phyloP scores from a whole-genome alignment of 2,113 vertebrate species.

The Condylura cristata region DNA sequence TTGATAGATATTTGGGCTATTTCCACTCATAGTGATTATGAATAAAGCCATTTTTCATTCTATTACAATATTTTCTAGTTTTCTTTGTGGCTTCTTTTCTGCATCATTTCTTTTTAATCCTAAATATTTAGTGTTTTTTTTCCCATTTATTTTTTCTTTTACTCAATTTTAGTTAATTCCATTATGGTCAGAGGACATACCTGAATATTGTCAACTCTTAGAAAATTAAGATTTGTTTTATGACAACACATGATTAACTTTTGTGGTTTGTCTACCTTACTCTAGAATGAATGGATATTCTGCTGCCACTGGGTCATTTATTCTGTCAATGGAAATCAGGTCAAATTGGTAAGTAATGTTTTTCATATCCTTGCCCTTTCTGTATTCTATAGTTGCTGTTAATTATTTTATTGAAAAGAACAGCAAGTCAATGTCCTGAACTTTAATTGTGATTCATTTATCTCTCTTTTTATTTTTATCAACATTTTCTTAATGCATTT shows the following conservation, averaged over 20 bases:
- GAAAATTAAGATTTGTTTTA: constrained; percentile 18
- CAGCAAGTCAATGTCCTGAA: neutral
- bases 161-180: neutral
- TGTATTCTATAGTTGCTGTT: neutral
- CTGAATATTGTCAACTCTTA: neutral
- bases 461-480: neutral
- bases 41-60: neutral
- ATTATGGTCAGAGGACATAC: neutral
- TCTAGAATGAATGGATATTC: neutral
- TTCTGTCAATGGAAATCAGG: neutral
- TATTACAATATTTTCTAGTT: constrained; percentile 21
- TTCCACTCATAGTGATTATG: constrained; percentile 1
- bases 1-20: neutral
- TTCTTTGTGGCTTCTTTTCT: neutral
- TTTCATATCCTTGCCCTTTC: neutral
- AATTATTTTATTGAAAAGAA: neutral
- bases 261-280: neutral
- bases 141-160: neutral
- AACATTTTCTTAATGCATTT: neutral
- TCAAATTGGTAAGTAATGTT: neutral
- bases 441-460: neutral
- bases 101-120: neutral
- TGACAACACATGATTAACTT: neutral
- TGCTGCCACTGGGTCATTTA: neutral
- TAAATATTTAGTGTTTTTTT: constrained; percentile 24